Percentiles rank a stretch among this genome's conserved stretches.
Evolutionary conservation across 2,113 vertebrate species (phyloP).

Genomic region (Bujurquina vittata): DNA sequence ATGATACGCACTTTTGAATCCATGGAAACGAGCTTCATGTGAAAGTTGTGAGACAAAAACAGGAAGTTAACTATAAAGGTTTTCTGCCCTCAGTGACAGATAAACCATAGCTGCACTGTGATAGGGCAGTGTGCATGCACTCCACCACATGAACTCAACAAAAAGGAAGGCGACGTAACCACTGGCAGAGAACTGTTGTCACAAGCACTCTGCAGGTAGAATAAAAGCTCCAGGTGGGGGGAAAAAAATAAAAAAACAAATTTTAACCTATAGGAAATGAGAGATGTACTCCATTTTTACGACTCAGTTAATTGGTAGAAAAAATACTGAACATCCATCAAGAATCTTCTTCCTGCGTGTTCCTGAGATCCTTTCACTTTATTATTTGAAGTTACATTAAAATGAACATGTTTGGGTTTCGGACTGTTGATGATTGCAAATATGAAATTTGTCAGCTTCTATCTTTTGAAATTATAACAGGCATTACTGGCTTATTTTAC

Average conservation of each 20-base stretch:
- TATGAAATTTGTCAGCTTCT: not conserved
- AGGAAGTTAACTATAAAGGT: slow-evolving; percentile 56
- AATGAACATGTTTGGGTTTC: not conserved
- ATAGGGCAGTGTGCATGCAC: slow-evolving; percentile 9
- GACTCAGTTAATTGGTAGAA: too few species aligned
- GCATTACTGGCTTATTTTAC: not conserved
- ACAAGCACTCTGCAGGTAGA: not conserved
- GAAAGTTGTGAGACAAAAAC: slow-evolving; percentile 53
- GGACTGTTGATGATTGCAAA: not conserved
- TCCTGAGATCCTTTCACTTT: not conserved
- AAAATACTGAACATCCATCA: not conserved
- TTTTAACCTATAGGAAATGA: not conserved
- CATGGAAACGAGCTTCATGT: slow-evolving; percentile 24
- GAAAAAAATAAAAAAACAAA: not conserved
- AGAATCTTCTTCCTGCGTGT: not conserved
- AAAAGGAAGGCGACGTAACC: slow-evolving; percentile 58
- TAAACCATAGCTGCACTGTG: slow-evolving; percentile 13
- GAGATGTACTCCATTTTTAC: not conserved
- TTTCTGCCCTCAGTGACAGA: slow-evolving; percentile 21
- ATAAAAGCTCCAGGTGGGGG: not conserved
- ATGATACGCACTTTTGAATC: not conserved
- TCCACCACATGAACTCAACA: slow-evolving; percentile 34
- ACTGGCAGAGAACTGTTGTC: not conserved
- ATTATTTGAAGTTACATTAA: not conserved
- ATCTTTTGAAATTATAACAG: too few species aligned